Percentiles rank a stretch among this genome's conserved stretches.
Conservation (phyloP, 2,797 vertebrate genomes). For the Enteromius fasciolatus region DNA sequence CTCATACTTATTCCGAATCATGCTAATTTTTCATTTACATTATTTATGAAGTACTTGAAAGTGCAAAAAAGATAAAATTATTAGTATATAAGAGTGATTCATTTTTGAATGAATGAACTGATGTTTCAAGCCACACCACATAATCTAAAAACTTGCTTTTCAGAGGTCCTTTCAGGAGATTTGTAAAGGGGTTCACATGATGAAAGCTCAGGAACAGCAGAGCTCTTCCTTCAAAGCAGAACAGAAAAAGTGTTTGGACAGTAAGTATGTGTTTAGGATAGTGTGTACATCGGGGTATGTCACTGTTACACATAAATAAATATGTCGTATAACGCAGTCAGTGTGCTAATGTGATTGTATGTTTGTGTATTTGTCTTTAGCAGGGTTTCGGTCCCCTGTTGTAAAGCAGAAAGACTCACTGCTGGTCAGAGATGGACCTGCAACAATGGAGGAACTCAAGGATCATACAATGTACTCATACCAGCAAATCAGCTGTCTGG, state of each 20-base stretch:
- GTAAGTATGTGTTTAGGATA: conserved; percentile 63
- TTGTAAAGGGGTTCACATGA: conserved; percentile 79
- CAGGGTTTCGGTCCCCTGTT: conserved; percentile 43
- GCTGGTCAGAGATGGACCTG: conserved; percentile 65
- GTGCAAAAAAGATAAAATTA: background rate
- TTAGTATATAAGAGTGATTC: background rate
- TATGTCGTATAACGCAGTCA: background rate
- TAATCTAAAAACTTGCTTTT: conserved; percentile 8
- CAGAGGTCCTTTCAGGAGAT: conserved; percentile 83
- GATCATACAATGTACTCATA: conserved; percentile 86
- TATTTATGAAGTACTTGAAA: background rate
- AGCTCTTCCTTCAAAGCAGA: conserved; percentile 38
- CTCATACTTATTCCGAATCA: background rate
- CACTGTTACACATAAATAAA: background rate
- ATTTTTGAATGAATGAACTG: background rate
- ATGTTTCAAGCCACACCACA: background rate
- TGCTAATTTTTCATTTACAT: background rate
- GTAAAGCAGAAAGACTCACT: conserved; percentile 72
- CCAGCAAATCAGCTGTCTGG: conserved; percentile 93
- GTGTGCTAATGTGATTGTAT: background rate
- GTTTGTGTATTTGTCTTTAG: conserved; percentile 33
- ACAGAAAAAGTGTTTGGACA: conserved; percentile 69
- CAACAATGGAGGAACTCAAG: conserved; percentile 71
- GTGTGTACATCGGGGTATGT: background rate
- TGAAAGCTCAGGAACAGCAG: conserved; percentile 81